A percentile compares a stretch with the other conserved stretches of the same genome.
These are phyloP conservation scores for Muscicapa adusta DNA, from an alignment of 2,113 vertebrate species.

Conservation along the genomic window DNA sequence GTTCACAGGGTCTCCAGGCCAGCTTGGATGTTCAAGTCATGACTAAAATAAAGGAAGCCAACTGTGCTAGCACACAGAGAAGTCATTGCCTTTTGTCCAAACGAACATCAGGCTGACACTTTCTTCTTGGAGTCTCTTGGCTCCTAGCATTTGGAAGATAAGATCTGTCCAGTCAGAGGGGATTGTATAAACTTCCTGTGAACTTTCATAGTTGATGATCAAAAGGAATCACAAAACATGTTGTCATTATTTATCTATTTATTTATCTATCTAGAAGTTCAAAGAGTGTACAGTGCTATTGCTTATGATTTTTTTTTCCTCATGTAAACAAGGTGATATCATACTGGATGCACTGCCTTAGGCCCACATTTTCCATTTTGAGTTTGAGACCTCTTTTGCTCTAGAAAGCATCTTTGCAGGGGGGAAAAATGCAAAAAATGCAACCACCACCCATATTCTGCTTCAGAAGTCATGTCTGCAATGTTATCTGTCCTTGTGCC, in stretches of 20 bases:
- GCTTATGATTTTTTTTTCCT: not conserved
- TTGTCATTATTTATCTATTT: slow-evolving; percentile 13
- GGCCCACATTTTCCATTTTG: not conserved
- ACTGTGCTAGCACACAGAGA: not conserved
- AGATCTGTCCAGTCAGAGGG: not conserved
- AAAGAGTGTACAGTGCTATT: not conserved
- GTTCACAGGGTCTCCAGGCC: not conserved
- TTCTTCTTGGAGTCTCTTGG: not conserved
- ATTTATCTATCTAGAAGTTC: slow-evolving; percentile 4
- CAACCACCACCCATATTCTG: not conserved
- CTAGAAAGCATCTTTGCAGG: not conserved
- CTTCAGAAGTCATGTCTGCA: not conserved
- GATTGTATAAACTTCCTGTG: slow-evolving; percentile 45
- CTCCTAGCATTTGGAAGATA: slow-evolving; percentile 34
- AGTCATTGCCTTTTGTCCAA: not conserved
- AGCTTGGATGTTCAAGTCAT: not conserved
- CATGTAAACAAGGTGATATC: not conserved
- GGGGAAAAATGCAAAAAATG: not conserved
- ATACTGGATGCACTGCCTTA: not conserved
- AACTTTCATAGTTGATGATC: slow-evolving; percentile 12
- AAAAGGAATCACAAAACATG: slow-evolving; percentile 29
- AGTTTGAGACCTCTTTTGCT: not conserved
- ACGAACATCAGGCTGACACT: not conserved
- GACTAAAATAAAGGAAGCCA: not conserved
- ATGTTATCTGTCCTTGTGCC: not conserved